phyloP scores from a whole-genome alignment of 2,888 invertebrate species.

The Venusia cambrica region DNA sequence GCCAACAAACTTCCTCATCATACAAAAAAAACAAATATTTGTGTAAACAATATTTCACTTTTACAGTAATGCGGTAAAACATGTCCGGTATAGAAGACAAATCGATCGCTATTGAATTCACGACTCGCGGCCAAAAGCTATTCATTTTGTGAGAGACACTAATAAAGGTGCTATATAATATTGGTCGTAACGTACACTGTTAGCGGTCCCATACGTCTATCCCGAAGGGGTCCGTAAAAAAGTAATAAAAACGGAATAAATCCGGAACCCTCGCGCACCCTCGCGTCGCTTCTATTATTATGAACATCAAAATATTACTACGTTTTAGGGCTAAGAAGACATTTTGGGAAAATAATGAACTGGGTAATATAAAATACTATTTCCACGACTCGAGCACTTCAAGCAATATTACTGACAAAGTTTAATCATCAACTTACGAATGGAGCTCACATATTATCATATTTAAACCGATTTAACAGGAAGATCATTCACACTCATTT shows the following conservation, averaged over 20 bases:
- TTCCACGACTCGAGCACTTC: too few species aligned
- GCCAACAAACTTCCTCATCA: too few species aligned
- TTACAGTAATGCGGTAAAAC: too few species aligned
- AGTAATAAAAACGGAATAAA: conserved; percentile 78
- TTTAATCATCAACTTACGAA: conserved; percentile 1
- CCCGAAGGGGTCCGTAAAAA: conserved; percentile 67
- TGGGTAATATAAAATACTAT: conserved; percentile 21
- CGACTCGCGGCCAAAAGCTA: conserved; percentile 22
- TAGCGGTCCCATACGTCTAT: conserved; percentile 45
- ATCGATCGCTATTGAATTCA: conserved; percentile 18
- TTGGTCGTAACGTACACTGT: conserved; percentile 56
- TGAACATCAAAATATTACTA: conserved; percentile 71
- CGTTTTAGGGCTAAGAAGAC: conserved; percentile 38
- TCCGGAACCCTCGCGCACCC: conserved; percentile 57
- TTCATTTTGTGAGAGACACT: conserved; percentile 36
- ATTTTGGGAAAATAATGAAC: conserved; percentile 41
- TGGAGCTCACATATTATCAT: too few species aligned
- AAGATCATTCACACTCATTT: too few species aligned
- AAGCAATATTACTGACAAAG: conserved; percentile 1
- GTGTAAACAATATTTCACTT: too few species aligned
- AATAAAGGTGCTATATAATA: conserved; percentile 46
- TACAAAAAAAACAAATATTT: too few species aligned
- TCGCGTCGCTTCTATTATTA: conserved; percentile 66
- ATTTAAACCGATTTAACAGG: too few species aligned
- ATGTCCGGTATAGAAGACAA: too few species aligned